phyloP scores from a whole-genome alignment of 2,888 invertebrate genomes.

The Autographa pulchrina region DNA sequence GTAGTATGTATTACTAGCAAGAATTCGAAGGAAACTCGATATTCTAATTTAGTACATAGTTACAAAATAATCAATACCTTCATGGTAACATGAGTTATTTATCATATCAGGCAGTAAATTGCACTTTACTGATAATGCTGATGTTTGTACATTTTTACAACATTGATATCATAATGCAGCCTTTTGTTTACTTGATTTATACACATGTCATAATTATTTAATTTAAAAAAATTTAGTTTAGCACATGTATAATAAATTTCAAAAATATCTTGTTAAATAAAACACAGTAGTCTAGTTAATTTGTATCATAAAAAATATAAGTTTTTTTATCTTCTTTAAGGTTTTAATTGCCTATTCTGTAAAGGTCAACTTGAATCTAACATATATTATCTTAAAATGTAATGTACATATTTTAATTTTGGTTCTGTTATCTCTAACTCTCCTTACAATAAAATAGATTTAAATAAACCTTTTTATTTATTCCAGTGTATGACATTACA shows the following conservation, averaged over 20 bases:
- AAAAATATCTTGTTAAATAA: no score
- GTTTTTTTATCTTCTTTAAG: not conserved
- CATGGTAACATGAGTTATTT: slow-evolving; percentile 22
- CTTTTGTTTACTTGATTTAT: not conserved
- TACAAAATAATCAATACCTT: slow-evolving; percentile 44
- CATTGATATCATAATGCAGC: not conserved
- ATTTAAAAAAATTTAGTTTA: no score
- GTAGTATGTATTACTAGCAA: slow-evolving; percentile 13
- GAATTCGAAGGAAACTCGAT: slow-evolving; percentile 9
- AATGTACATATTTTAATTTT: no score
- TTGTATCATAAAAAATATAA: no score
- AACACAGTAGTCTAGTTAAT: no score
- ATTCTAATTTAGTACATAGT: slow-evolving; percentile 23
- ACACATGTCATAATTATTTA: no score
- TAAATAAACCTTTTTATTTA: not conserved
- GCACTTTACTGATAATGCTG: slow-evolving; percentile 4
- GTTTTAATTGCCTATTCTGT: not conserved
- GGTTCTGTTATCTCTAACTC: not conserved
- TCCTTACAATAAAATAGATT: not conserved
- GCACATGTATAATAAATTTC: no score
- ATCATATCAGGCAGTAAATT: not conserved
- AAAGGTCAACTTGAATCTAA: not conserved
- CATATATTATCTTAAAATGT: not conserved
- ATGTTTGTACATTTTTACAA: not conserved
- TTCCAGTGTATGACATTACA: slow-evolving; percentile 97